A percentile compares a stretch with the other conserved stretches of the same genome.
phyloP scores from a whole-genome alignment of 2,797 vertebrate species.

The Tympanoctomys barrerae region DNA sequence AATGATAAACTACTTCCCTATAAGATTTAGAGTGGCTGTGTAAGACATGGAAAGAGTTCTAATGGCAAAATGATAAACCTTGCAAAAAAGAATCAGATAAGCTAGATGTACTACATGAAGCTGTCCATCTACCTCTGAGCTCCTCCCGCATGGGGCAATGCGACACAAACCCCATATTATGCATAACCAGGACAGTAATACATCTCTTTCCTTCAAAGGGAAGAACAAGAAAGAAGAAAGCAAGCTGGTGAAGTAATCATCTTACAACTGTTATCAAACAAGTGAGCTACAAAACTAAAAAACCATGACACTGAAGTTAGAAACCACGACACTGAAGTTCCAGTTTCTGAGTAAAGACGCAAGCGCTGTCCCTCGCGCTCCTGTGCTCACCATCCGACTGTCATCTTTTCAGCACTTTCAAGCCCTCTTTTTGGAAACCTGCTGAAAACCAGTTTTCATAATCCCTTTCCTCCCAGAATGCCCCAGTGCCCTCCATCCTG shows the following conservation, averaged over 20 bases:
- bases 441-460: slow-evolving; percentile 43
- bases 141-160: background rate
- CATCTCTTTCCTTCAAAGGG: background rate
- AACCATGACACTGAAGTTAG: too few relatives aligned
- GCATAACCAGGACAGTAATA: background rate
- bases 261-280: slow-evolving; percentile 31
- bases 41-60: background rate
- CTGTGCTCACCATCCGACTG: background rate
- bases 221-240: background rate
- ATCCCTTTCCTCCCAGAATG: background rate
- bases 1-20: background rate
- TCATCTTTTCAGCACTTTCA: background rate
- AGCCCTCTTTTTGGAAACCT: background rate
- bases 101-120: background rate
- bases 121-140: background rate
- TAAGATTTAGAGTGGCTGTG: background rate
- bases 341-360: background rate
- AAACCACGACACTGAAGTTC: background rate
- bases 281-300: background rate
- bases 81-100: slow-evolving; percentile 6
- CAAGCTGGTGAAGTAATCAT: background rate
- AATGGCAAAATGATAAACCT: background rate
- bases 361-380: background rate
- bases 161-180: background rate
- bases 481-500: background rate